phyloP scores from a whole-genome alignment of 2,888 invertebrate species.

The Leistus spinibarbis region DNA sequence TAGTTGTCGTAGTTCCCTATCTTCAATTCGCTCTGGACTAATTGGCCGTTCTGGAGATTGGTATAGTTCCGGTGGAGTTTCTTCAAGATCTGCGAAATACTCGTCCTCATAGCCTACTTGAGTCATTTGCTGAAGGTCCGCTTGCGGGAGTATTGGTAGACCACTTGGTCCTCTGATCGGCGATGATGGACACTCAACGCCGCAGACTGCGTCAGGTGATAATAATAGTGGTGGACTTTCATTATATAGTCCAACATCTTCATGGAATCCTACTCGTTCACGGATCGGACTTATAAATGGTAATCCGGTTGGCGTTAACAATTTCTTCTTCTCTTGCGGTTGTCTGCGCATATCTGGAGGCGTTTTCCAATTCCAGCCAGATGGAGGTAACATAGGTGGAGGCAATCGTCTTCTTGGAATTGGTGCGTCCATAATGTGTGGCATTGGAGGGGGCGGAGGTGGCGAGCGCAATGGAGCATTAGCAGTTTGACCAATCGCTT shows the following conservation, averaged over 20 bases:
- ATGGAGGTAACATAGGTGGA: slow-evolving; percentile 5
- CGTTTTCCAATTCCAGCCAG: slow-evolving; percentile 7
- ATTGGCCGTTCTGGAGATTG: neutral
- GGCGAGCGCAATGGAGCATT: neutral
- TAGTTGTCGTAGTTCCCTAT: neutral
- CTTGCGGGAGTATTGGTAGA: neutral
- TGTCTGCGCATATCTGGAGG: neutral
- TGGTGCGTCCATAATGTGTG: slow-evolving; percentile 18
- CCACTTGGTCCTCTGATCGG: neutral
- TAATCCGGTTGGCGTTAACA: slow-evolving; percentile 10
- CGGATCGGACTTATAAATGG: neutral
- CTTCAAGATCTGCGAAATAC: neutral
- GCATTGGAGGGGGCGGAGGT: slow-evolving; percentile 8
- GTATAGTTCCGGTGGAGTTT: slow-evolving; percentile 8
- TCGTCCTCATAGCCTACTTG: neutral
- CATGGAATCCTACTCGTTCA: neutral
- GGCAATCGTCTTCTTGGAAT: neutral
- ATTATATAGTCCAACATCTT: slow-evolving; percentile 3
- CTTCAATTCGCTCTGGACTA: neutral
- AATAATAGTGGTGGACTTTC: slow-evolving; percentile 12
- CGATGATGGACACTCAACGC: neutral
- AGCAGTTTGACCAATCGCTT: neutral
- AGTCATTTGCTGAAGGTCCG: neutral
- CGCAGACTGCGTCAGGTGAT: neutral
- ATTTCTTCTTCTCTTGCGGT: neutral